Base-by-base conservation (phyloP, 2,797 vertebrate species). In the Danio jaintianensis region DNA sequence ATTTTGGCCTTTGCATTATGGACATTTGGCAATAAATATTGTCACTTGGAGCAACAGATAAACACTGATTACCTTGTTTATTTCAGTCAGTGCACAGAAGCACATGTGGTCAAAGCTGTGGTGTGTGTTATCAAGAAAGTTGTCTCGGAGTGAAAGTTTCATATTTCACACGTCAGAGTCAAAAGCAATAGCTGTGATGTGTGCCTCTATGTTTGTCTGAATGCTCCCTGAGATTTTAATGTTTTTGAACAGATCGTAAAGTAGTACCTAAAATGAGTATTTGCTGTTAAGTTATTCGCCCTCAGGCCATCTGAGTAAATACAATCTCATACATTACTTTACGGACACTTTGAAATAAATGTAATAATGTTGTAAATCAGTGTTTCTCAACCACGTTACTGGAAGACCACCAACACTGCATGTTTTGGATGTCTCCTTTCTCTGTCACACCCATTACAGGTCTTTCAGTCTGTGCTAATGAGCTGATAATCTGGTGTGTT, bases 171-270 rank as follows among this genome's bases (percentile, higher is more conserved):
- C n/a, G n/a, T n/a, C 68, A 43, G 15, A 64, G 36, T 59, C 12
- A 64, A 53, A 55, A 38, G 15, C 10, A 82, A 72, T 4, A 40
- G 8, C 50, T 52, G 11, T 20, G 29, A 70, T 29, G 56, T 52
- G 47, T 74, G 68, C 11, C 42, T n/a, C n/a, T n/a, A 22, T 20
- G 7, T 38, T 8, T 20, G 7, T 10, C 16, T 1, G 0, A 20
- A 38, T 36, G 6, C 36, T 20, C 42, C 4, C 15, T 45, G 62
- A 15, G 55, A 70, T 16, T 12, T 20, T 58, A 45, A 15, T 38
- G 13, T 48, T 38, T 73, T 36, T 48, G 1, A 74, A n/a, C 71
- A 10, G 29, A 29, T 29, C 29, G 29, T 29, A 29, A 1, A 29
- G n/a, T n/a, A n/a, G 29, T 29, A 29, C 29, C 29, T 29, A 29